A percentile compares a stretch with the other conserved stretches of the same genome.
Evolutionary conservation across 2,113 vertebrate genomes (phyloP).

Genomic region (Vulpes vulpes): DNA sequence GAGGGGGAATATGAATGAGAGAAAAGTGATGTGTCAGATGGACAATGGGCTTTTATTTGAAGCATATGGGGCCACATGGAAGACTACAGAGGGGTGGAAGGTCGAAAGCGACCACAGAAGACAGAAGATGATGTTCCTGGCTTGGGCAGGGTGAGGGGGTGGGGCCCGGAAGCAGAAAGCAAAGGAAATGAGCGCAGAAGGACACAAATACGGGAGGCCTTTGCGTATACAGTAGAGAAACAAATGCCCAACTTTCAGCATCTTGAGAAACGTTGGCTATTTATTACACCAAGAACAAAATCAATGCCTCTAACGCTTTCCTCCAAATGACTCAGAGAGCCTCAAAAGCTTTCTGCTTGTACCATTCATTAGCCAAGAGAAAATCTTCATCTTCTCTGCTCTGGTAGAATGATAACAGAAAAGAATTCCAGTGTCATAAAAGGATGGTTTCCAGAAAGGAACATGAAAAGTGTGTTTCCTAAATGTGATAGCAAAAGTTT

Average conservation of each 20-base stretch:
- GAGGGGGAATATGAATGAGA: constrained; percentile 48
- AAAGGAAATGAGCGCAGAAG: constrained; percentile 46
- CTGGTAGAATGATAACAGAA: constrained; percentile 5
- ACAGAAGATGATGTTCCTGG: neutral
- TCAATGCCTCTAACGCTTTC: neutral
- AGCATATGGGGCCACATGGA: constrained; percentile 47
- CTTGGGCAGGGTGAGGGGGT: neutral
- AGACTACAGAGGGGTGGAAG: constrained; percentile 51
- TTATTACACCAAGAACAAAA: constrained; percentile 59
- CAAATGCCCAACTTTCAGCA: constrained; percentile 30
- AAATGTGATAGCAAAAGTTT: constrained; percentile 21
- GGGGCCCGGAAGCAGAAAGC: neutral
- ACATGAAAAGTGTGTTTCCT: constrained; percentile 43
- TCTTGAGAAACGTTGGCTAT: constrained; percentile 44
- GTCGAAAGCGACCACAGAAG: constrained; percentile 40
- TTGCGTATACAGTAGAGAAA: constrained; percentile 20
- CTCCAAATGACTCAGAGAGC: neutral
- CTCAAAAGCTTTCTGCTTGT: constrained; percentile 45
- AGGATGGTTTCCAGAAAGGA: constrained; percentile 40
- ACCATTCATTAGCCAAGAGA: neutral
- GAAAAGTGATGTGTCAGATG: constrained; percentile 59
- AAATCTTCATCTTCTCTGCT: constrained; percentile 37
- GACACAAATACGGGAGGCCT: constrained; percentile 28
- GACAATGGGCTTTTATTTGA: constrained; percentile 72
- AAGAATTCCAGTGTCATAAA: constrained; percentile 13